Percentiles rank a stretch among this genome's conserved stretches.
phyloP scores from a whole-genome alignment of 2,113 vertebrate genomes.

The Psophia crepitans region DNA sequence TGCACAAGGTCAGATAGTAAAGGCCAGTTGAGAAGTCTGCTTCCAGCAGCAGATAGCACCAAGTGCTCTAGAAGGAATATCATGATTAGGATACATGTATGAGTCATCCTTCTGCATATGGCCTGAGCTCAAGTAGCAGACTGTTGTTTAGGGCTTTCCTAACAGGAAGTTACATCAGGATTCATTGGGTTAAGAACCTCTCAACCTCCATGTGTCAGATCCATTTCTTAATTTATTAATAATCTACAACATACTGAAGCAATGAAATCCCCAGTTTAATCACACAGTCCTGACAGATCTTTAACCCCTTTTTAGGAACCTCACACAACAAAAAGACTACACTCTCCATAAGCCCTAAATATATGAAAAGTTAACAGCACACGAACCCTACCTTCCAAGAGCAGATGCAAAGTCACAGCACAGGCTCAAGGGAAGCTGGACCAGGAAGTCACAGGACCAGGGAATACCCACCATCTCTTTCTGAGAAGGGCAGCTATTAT shows the following conservation, averaged over 20 bases:
- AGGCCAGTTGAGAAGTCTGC: not conserved
- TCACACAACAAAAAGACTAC: not conserved
- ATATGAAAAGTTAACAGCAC: not conserved
- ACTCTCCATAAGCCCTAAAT: not conserved
- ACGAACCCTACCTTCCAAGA: not conserved
- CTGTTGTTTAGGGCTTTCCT: not conserved
- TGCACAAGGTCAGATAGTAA: not conserved
- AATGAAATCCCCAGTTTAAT: not conserved
- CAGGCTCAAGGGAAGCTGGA: not conserved
- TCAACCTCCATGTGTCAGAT: rapidly evolving
- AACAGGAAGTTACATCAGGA: not conserved
- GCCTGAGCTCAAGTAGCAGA: not conserved
- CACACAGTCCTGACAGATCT: not conserved
- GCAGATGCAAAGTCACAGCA: not conserved
- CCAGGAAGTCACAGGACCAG: not conserved
- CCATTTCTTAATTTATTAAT: not conserved
- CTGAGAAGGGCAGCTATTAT: not conserved
- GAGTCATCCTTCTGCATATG: not conserved
- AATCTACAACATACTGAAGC: not conserved
- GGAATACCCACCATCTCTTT: not conserved
- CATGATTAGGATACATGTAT: not conserved
- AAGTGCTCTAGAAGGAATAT: not conserved
- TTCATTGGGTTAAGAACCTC: not conserved
- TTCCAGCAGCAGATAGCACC: not conserved
- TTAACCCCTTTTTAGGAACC: not conserved